Base-by-base conservation (phyloP, 2,797 vertebrate species). In the Cuniculus paca region DNA sequence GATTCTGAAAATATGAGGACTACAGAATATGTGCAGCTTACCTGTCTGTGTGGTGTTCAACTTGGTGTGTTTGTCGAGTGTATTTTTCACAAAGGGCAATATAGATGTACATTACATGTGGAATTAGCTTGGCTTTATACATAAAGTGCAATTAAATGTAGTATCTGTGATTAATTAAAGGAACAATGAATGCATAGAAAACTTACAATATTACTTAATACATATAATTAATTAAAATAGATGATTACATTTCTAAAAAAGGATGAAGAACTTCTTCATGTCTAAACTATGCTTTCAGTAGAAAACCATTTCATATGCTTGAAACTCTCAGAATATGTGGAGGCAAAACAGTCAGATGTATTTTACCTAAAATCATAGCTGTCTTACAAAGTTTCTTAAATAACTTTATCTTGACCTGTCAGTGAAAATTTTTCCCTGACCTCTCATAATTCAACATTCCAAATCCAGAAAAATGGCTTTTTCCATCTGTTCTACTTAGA, bases 401-500 rank as follows among this genome's bases (percentile, higher is more conserved):
- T 91, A 78, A 96, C 94, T 96, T 96, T 96, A 48, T 95, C 88
- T 95, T 97, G 83, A 96, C 86, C 88, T 94, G 87, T 95, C 92
- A 92, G 89, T 94, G 81, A 96, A 70, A 92, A 90, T 63, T 91
- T 96, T 95, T 42, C 63, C 90, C 90, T 89, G 85, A 97, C 93
- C 79, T 96, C 91, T 96, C 88, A 97, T 97, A 97, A 97, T 96
- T 97, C 96, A 91, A 96, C 97, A 96, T 93, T 72, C 80, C 78
- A 61, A 93, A 88, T 90, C 60, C 83, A 96, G 83, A 93, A 96
- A 97, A 97, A 94, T 52, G 95, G 81, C 82, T 93, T 13, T 95
- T 97, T 97, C 94, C 94, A 97, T 97, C 94, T 97, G 97, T 95
- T 97, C 79, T 74, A 91, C 80, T 95, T 93, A 92, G 84, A 96